These are phyloP conservation scores for Noctua pronuba DNA, from an alignment of 2,888 invertebrate species.

Conservation along the genomic window DNA sequence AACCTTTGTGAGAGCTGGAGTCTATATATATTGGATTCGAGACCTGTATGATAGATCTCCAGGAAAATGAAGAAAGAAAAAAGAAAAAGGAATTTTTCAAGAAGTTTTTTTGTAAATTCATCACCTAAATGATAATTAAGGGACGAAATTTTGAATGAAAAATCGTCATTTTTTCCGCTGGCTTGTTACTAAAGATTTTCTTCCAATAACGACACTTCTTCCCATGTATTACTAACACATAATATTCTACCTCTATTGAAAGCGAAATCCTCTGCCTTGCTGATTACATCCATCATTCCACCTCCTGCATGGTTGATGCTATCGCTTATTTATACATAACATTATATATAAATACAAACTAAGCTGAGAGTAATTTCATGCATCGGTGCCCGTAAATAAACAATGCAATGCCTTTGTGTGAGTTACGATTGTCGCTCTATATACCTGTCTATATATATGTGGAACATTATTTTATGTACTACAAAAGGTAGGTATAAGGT, in stretches of 20 bases:
- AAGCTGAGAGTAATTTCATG: slow-evolving; percentile 81
- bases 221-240: not conserved
- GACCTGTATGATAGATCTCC: too few species aligned
- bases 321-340: slow-evolving; percentile 46
- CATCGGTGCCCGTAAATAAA: slow-evolving; percentile 76
- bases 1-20: too few species aligned
- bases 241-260: slow-evolving; percentile 16
- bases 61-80: too few species aligned
- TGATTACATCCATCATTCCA: slow-evolving; percentile 37
- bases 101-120: not conserved
- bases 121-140: not conserved
- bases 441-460: slow-evolving; percentile 16
- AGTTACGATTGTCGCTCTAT: slow-evolving; percentile 58
- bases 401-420: slow-evolving; percentile 77
- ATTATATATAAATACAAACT: slow-evolving; percentile 56
- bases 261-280: slow-evolving; percentile 19
- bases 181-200: not conserved
- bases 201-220: not conserved
- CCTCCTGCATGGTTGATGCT: slow-evolving; percentile 44
- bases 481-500: slow-evolving; percentile 45
- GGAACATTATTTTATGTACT: slow-evolving; percentile 40
- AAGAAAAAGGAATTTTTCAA: too few species aligned
- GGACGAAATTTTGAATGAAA: not conserved
- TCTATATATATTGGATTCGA: too few species aligned
- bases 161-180: not conserved